Percentiles rank a stretch among this genome's conserved stretches.
Evolutionary conservation across 2,113 vertebrate genomes (phyloP).

Genomic region (Dicrurus megarhynchus): DNA sequence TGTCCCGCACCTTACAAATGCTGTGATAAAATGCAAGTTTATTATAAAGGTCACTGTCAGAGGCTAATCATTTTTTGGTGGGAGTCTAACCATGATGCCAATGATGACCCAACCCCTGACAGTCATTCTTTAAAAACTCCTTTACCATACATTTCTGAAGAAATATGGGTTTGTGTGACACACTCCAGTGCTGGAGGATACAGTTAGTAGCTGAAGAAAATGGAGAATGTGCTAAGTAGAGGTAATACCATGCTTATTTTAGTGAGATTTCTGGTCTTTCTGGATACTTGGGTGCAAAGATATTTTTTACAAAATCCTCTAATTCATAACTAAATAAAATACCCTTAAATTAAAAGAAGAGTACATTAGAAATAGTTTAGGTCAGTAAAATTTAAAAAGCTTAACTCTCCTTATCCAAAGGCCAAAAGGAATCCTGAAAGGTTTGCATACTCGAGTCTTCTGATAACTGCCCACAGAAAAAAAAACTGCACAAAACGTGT

Average conservation of each 20-base stretch:
- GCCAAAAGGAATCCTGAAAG: background rate
- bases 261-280: background rate
- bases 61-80: conserved; percentile 74
- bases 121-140: conserved; percentile 67
- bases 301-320: background rate
- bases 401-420: background rate
- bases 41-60: conserved; percentile 83
- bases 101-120: conserved; percentile 75
- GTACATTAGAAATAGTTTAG: background rate
- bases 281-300: background rate
- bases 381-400: background rate
- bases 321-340: background rate
- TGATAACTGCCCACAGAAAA: background rate
- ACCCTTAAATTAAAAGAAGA: background rate
- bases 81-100: conserved; percentile 80
- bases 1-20: conserved; percentile 47
- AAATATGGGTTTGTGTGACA: conserved; percentile 20
- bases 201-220: conserved; percentile 58
- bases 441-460: background rate
- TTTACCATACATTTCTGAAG: conserved; percentile 61
- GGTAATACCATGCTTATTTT: background rate
- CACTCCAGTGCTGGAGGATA: background rate
- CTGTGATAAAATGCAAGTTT: conserved; percentile 80
- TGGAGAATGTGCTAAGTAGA: background rate
- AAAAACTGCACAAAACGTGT: background rate